Conservation (phyloP, 1,140 invertebrate species). For the Drosophila pectinifera region DNA sequence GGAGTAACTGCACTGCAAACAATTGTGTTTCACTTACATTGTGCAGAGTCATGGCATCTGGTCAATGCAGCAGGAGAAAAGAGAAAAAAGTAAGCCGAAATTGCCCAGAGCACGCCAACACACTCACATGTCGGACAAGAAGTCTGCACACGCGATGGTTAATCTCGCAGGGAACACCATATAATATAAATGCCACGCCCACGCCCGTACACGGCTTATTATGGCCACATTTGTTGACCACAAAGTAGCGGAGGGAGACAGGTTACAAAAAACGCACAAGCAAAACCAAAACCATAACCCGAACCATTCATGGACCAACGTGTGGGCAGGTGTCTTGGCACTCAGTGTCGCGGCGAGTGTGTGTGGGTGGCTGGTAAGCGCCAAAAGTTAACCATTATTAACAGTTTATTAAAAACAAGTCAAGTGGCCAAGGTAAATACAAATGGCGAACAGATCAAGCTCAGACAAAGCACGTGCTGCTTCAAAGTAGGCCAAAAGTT, state of each 20-base stretch:
- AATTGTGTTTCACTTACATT: conserved; percentile 60
- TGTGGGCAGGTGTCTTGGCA: conserved; percentile 47
- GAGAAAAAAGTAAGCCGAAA: conserved; percentile 33
- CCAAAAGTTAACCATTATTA: conserved; percentile 67
- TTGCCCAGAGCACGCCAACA: conserved; percentile 58
- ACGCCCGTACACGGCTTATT: conserved; percentile 42
- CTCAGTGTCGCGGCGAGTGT: conserved; percentile 1
- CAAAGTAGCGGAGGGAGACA: conserved; percentile 27
- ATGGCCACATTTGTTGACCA: conserved; percentile 47
- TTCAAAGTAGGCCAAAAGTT: conserved; percentile 19
- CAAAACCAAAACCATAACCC: conserved; percentile 17
- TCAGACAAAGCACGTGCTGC: conserved; percentile 65
- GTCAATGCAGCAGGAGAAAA: conserved; percentile 47
- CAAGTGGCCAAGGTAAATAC: conserved; percentile 40
- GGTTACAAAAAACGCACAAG: conserved; percentile 1
- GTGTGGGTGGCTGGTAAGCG: conserved; percentile 32
- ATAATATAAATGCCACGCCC: conserved; percentile 42
- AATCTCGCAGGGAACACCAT: conserved; percentile 15
- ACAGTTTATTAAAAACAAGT: conserved; percentile 61
- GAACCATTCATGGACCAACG: conserved; percentile 10
- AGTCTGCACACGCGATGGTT: conserved; percentile 47
- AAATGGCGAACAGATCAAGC: conserved; percentile 37
- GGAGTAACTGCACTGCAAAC: conserved; percentile 27
- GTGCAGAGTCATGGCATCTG: conserved; percentile 76
- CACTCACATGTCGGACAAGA: conserved; percentile 23